A percentile compares a stretch with the other conserved stretches of the same genome.
These are phyloP conservation scores for Cancer borealis DNA, from an alignment of 2,888 invertebrate genomes.

Conservation along the genomic window DNA sequence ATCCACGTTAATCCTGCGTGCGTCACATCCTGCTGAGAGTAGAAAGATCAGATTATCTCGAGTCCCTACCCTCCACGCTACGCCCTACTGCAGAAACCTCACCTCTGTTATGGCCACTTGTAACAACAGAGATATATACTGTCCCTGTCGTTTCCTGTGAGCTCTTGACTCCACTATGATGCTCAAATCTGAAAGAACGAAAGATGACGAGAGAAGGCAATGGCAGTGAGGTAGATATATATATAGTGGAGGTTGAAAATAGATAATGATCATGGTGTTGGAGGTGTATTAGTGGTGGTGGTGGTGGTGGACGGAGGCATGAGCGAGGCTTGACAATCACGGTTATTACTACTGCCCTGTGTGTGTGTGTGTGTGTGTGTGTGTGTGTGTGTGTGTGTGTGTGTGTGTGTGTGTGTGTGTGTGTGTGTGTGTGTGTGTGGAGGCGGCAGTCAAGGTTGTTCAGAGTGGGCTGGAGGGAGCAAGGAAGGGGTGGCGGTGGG, in stretches of 20 bases:
- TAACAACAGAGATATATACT: neutral
- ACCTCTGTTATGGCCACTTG: neutral
- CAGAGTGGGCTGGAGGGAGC: neutral
- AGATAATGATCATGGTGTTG: neutral
- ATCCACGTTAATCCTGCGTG: no score
- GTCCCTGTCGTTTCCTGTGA: neutral
- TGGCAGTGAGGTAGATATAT: neutral
- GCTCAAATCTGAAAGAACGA: neutral
- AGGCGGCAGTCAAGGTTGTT: neutral
- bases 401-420: conserved; percentile 29
- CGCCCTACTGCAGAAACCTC: neutral
- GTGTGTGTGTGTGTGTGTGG: neutral
- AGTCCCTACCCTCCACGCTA: neutral
- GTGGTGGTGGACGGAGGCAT: neutral
- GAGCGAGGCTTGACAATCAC: no score
- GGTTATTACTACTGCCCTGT: neutral
- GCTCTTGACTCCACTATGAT: neutral
- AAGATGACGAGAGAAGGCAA: neutral
- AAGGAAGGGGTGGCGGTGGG: neutral
- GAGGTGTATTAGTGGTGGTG: neutral
- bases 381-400: neutral
- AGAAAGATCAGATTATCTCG: no score
- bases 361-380: conserved; percentile 10
- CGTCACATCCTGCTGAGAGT: no score
- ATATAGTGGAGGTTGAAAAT: neutral